Conservation (phyloP, 2,888 invertebrate species). For the Ichneumoninae sp. region DNA sequence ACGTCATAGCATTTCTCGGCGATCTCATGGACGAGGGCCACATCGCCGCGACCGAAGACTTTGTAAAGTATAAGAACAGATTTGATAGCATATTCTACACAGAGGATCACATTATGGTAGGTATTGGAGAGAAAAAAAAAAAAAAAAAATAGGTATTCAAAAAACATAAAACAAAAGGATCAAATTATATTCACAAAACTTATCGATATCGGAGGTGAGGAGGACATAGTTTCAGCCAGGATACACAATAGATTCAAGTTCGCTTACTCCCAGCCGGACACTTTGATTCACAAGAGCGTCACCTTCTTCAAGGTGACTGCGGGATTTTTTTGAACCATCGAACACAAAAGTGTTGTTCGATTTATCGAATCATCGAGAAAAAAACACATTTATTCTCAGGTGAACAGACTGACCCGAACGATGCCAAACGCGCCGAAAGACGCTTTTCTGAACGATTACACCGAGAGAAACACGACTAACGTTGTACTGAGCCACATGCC, state of each 20-base stretch:
- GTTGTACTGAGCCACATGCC: constrained; percentile 92
- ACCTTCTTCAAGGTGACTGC: constrained; percentile 89
- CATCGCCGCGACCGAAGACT: constrained; percentile 89
- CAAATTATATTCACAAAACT: constrained; percentile 87
- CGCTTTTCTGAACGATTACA: constrained; percentile 83
- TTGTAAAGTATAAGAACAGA: constrained; percentile 90
- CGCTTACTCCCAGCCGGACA: constrained; percentile 87
- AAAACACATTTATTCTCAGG: constrained; percentile 71
- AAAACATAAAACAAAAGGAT: not conserved
- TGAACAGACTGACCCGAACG: constrained; percentile 88
- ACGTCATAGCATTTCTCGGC: constrained; percentile 95
- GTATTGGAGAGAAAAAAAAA: constrained; percentile 3
- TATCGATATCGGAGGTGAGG: constrained; percentile 98
- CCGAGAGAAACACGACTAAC: constrained; percentile 85
- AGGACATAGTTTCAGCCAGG: constrained; percentile 89
- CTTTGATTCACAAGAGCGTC: constrained; percentile 87
- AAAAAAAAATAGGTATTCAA: constrained; percentile 20
- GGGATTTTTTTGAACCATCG: not conserved
- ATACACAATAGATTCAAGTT: constrained; percentile 90
- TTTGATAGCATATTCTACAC: constrained; percentile 89
- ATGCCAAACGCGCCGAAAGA: constrained; percentile 86
- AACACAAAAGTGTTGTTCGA: not conserved
- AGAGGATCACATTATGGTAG: constrained; percentile 81
- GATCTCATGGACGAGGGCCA: constrained; percentile 98
- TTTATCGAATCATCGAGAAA: not conserved